phyloP scores from a whole-genome alignment of 2,797 vertebrate genomes.

The Falco biarmicus region DNA sequence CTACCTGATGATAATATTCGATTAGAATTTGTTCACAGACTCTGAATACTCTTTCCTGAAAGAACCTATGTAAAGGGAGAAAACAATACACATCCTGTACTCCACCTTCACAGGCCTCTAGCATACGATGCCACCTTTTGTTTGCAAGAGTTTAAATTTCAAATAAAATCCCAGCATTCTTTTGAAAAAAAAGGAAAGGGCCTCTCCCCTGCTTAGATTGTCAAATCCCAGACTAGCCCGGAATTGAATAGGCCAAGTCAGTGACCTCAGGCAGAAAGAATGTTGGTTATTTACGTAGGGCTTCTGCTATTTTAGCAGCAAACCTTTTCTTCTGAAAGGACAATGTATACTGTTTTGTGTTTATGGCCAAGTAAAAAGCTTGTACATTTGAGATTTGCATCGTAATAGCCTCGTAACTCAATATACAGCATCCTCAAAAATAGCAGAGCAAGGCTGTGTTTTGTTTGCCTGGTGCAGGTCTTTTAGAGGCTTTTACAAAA shows the following conservation, averaged over 20 bases:
- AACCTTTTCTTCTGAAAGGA: constrained; percentile 71
- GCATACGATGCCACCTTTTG: constrained; percentile 70
- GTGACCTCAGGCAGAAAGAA: constrained; percentile 95
- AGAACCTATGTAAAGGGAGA: constrained; percentile 60
- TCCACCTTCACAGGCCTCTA: constrained; percentile 70
- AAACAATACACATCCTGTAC: constrained; percentile 71
- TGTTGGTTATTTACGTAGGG: constrained; percentile 92
- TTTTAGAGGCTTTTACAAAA: constrained; percentile 44
- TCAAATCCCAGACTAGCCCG: constrained; percentile 75
- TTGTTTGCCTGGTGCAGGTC: constrained; percentile 23
- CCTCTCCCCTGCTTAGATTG: constrained; percentile 81
- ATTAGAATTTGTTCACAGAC: constrained; percentile 44
- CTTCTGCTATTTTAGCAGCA: constrained; percentile 79
- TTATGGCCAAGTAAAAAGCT: constrained; percentile 77
- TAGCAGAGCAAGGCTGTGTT: constrained; percentile 34
- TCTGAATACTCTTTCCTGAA: constrained; percentile 54
- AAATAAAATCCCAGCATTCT: constrained; percentile 74
- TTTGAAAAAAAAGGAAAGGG: constrained; percentile 82
- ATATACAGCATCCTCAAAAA: constrained; percentile 62
- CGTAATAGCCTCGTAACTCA: constrained; percentile 63
- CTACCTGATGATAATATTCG: constrained; percentile 38
- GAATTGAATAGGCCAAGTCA: constrained; percentile 91
- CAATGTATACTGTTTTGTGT: constrained; percentile 82
- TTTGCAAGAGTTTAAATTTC: constrained; percentile 74
- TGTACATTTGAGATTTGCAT: constrained; percentile 74